Conservation (phyloP, 2,113 vertebrate species). For the Strigops habroptila region DNA sequence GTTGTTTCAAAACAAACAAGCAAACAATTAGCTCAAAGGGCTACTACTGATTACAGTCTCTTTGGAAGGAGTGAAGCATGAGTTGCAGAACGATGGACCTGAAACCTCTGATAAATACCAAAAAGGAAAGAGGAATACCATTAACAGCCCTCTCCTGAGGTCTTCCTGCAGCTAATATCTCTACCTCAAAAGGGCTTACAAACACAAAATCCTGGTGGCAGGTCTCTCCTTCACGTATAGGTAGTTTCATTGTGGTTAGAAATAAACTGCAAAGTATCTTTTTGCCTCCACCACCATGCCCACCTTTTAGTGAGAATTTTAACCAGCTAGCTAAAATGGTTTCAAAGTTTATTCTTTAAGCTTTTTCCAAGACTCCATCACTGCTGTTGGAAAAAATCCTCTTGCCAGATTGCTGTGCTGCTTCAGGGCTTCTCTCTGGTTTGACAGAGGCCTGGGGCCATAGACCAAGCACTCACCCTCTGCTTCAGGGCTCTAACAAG, state of each 20-base stretch:
- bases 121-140: not conserved
- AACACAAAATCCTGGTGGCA: not conserved
- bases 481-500: not conserved
- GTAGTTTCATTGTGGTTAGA: not conserved
- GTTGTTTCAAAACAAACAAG: not conserved
- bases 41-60: not conserved
- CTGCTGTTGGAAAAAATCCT: not conserved
- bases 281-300: not conserved
- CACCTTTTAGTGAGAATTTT: not conserved
- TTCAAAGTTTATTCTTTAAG: not conserved
- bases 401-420: not conserved
- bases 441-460: not conserved
- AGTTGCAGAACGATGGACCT: not conserved
- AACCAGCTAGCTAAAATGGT: not conserved
- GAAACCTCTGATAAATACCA: not conserved
- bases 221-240: not conserved
- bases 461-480: rapidly evolving
- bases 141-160: not conserved
- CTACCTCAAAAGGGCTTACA: not conserved
- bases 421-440: not conserved
- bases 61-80: not conserved
- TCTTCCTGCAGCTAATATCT: not conserved
- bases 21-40: not conserved
- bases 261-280: not conserved
- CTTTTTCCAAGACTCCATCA: not conserved